Base-by-base conservation (phyloP, 2,113 vertebrate genomes). In the Phocoena phocoena region DNA sequence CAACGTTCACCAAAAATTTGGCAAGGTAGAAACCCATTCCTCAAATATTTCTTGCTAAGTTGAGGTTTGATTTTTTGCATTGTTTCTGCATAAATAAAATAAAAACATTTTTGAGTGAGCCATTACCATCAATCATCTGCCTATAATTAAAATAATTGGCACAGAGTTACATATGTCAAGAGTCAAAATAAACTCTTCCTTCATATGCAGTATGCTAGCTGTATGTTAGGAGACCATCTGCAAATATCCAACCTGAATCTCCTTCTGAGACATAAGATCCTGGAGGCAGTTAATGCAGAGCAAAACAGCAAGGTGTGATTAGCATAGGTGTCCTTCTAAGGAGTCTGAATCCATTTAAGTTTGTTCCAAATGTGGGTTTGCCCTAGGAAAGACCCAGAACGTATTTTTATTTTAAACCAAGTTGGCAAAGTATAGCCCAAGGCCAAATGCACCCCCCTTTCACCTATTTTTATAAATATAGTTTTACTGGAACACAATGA, bases 1-100 rank as follows among this genome's bases (percentile, higher is more conserved):
- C 11, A 10, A 53, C 9, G 28, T 41, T 70, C 26, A 85, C 15
- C 11, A 81, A 33, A 92, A 68, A 33, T 62, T 89, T 67, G 44
- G 7, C 50, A 63, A 83, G 15, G 3, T 70, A 80, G 41, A 97
- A 95, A 76, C 15, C 50, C n/a, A 70, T 90, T 85, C 4, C 33
- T 95, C 31, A 84, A 90, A 33, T 88, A 87, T 96, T 95, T 65
- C 31, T 94, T 28, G 7, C 6, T 68, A 94, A 93, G 33, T 18
- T 87, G 55, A 94, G 18, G 41, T 76, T 89, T 53, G 21, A 62
- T 28, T 47, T 82, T 94, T 82, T 18, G 71, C 13, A 74, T 6
- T 71, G 41, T 28, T 94, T 86, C 55, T 47, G 18, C 41, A 21
- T 87, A 28, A 96, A 80, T 79, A 38, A 94, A 87, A 55, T 87